phyloP scores from a whole-genome alignment of 2,113 vertebrate genomes.

The Lophochroa leadbeateri region DNA sequence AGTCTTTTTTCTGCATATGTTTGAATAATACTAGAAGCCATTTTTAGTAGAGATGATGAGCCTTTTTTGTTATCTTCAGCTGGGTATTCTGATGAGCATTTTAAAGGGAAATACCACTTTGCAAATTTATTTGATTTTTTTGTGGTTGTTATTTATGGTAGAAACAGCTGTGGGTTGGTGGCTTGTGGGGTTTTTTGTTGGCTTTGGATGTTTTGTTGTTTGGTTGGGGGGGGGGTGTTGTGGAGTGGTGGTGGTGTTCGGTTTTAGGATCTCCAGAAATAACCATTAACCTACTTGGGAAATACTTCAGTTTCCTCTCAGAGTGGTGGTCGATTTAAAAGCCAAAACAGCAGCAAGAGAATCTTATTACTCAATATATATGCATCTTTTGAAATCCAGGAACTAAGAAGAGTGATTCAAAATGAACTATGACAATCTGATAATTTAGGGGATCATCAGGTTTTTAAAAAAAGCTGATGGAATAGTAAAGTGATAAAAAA shows the following conservation, averaged over 20 bases:
- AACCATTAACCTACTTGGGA: not conserved
- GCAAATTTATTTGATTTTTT: not conserved
- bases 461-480: not conserved
- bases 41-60: not conserved
- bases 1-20: not conserved
- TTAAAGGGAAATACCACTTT: not conserved
- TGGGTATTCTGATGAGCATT: not conserved
- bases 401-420: not conserved
- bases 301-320: not conserved
- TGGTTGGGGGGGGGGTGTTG: not conserved
- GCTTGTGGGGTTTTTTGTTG: not conserved
- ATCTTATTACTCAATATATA: fast-evolving
- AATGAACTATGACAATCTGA: not conserved
- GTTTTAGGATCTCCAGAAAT: not conserved
- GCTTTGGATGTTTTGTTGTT: not conserved
- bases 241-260: not conserved
- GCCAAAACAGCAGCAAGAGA: not conserved
- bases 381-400: not conserved
- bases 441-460: not conserved
- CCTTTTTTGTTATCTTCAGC: not conserved
- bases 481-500: not conserved
- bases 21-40: not conserved
- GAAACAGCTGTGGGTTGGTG: not conserved
- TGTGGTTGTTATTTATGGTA: not conserved
- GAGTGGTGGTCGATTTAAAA: not conserved